Percentiles rank a stretch among this genome's conserved stretches.
Evolutionary conservation across 2,888 invertebrate species (phyloP).

Genomic region (Chrysomela aeneicollis): DNA sequence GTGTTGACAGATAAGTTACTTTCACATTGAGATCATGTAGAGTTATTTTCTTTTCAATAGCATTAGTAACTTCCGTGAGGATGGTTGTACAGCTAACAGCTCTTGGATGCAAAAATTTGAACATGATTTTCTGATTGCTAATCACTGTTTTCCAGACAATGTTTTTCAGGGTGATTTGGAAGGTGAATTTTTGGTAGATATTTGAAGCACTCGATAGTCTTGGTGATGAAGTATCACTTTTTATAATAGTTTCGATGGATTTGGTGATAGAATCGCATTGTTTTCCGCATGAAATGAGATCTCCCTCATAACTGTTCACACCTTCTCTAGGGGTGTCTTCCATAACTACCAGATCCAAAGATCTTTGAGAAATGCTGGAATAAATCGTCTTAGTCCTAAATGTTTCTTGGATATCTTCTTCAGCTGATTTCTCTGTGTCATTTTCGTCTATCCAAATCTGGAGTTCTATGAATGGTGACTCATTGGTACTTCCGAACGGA

Average conservation of each 20-base stretch:
- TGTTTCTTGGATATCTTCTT: constrained; percentile 32
- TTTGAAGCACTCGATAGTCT: constrained; percentile 28
- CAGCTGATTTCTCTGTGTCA: constrained; percentile 12
- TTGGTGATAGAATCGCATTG: constrained; percentile 31
- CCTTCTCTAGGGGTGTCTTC: neutral
- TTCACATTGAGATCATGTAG: constrained; percentile 48
- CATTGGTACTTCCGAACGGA: constrained; percentile 43
- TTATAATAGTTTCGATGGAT: constrained; percentile 44
- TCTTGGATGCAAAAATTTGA: constrained; percentile 57
- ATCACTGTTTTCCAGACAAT: constrained; percentile 46
- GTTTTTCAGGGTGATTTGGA: constrained; percentile 51
- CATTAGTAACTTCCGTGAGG: constrained; percentile 46
- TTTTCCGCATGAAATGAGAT: neutral
- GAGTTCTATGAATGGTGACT: constrained; percentile 51
- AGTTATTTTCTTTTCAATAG: constrained; percentile 41
- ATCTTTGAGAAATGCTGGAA: constrained; percentile 34
- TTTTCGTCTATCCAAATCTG: constrained; percentile 45
- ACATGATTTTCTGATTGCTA: constrained; percentile 43
- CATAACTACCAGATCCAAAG: neutral
- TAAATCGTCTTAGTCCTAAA: constrained; percentile 35
- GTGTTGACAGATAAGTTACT: constrained; percentile 51
- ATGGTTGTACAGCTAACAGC: constrained; percentile 49
- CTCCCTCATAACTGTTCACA: neutral
- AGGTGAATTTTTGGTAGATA: constrained; percentile 48
- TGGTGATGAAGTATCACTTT: constrained; percentile 40